Conservation (phyloP, 2,797 vertebrate species). For the Scyliorhinus canicula region DNA sequence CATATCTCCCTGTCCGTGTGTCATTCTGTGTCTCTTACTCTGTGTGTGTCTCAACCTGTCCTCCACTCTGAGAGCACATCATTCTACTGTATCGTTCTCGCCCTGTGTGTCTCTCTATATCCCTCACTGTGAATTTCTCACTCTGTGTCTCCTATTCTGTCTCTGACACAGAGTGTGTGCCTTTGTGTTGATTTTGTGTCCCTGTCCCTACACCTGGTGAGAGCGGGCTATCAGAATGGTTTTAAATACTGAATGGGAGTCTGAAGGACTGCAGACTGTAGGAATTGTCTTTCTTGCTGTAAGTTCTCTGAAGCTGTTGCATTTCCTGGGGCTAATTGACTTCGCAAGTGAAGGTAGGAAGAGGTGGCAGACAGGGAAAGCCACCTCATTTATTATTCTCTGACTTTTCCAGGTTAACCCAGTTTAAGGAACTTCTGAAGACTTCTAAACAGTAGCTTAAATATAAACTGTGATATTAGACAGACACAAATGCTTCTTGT, state of each 20-base stretch:
- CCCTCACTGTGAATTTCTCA: background rate
- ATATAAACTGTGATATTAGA: background rate
- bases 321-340: conserved; percentile 76
- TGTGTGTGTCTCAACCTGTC: background rate
- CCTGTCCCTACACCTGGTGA: background rate
- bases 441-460: background rate
- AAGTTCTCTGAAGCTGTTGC: conserved; percentile 65
- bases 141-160: background rate
- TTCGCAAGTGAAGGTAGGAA: conserved; percentile 63
- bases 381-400: background rate
- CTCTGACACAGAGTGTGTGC: background rate
- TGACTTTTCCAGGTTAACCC: background rate
- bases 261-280: conserved; percentile 71
- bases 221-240: background rate
- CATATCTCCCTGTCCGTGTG: background rate
- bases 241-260: conserved; percentile 56
- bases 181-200: background rate
- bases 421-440: background rate
- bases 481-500: background rate
- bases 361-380: background rate
- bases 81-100: background rate
- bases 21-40: background rate
- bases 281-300: conserved; percentile 69
- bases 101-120: too few species aligned
- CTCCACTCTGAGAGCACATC: conserved; percentile 40